phyloP scores from a whole-genome alignment of 2,797 vertebrate genomes.

The Phoeniculus purpureus region DNA sequence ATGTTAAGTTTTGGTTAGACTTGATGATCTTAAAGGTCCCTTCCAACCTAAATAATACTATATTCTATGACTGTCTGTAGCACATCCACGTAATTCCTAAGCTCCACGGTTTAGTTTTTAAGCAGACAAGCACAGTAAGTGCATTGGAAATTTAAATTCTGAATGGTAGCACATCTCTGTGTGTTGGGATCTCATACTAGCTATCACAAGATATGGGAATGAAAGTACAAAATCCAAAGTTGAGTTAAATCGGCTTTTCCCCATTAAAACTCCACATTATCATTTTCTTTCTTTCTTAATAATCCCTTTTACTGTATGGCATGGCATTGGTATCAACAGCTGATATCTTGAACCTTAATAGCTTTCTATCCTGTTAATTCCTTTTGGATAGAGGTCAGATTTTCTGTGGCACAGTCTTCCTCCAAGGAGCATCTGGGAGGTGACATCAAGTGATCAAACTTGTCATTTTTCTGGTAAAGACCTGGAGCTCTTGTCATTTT shows the following conservation, averaged over 20 bases:
- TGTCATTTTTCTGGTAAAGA: background rate
- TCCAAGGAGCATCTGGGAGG: background rate
- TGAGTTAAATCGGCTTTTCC: conserved; percentile 7
- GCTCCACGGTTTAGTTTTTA: background rate
- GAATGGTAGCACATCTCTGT: background rate
- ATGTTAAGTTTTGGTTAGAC: background rate
- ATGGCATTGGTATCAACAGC: background rate
- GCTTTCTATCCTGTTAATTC: background rate
- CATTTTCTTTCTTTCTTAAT: background rate
- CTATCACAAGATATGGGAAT: background rate
- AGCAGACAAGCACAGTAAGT: background rate
- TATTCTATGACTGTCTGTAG: background rate
- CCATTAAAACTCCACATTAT: background rate
- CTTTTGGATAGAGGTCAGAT: background rate
- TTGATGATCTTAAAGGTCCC: background rate
- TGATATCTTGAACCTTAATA: background rate
- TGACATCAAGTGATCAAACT: background rate
- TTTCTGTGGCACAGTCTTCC: background rate
- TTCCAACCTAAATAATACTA: background rate
- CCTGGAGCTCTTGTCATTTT: conserved; percentile 1
- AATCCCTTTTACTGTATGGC: background rate
- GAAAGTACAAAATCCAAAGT: background rate
- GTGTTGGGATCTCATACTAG: background rate
- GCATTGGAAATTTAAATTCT: background rate
- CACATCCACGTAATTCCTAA: background rate